Evolutionary conservation across 2,797 vertebrate species (phyloP).

Genomic region (Eleutherodactylus coqui): DNA sequence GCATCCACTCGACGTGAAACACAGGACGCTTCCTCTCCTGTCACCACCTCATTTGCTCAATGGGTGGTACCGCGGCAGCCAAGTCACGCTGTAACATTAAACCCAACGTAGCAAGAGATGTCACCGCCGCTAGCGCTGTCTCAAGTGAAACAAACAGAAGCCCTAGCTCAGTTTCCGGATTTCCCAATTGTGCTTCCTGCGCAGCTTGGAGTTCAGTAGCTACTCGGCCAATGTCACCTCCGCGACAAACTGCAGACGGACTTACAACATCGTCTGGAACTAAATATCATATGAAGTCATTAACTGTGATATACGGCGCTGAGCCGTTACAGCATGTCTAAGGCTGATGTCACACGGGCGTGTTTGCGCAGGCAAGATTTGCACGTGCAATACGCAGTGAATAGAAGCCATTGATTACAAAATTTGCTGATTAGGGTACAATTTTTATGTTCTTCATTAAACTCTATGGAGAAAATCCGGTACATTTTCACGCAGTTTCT

Average conservation of each 20-base stretch:
- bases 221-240: slow-evolving; percentile 24
- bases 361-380: too few species aligned
- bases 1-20: slow-evolving; percentile 31
- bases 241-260: slow-evolving; percentile 15
- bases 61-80: slow-evolving; percentile 47
- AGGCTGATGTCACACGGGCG: background rate
- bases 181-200: slow-evolving; percentile 40
- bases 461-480: too few species aligned
- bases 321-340: background rate
- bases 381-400: too few species aligned
- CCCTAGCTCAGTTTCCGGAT: slow-evolving; percentile 34
- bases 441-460: too few species aligned
- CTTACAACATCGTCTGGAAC: background rate
- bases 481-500: too few species aligned
- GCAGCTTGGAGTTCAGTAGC: slow-evolving; percentile 23
- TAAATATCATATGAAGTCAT: background rate
- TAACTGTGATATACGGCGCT: background rate
- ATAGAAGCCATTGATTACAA: too few species aligned
- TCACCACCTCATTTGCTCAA: slow-evolving; percentile 59
- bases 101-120: slow-evolving; percentile 42
- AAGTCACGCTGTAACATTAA: slow-evolving; percentile 41
- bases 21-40: slow-evolving; percentile 28
- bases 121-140: slow-evolving; percentile 16
- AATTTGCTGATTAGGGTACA: too few species aligned
- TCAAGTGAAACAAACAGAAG: slow-evolving; percentile 21